Base-by-base conservation (phyloP, 2,113 vertebrate species). In the Paedocypris sp. region DNA sequence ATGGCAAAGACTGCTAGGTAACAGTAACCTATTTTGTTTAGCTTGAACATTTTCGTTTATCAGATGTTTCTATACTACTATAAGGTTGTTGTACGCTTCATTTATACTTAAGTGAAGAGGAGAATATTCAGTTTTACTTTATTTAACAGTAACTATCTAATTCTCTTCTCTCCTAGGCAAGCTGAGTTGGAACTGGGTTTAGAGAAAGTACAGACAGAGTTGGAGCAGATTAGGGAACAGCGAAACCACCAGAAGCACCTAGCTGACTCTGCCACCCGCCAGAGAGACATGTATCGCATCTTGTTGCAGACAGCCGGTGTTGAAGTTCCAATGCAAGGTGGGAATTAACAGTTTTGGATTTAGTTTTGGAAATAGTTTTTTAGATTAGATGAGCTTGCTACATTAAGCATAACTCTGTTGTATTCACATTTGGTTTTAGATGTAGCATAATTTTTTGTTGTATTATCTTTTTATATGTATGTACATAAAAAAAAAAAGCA, bases 211-310 rank as follows among this genome's bases (percentile, higher is more conserved):
- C 71, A 90, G 22, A 68, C 61, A 38, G 92, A 98, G 66, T 45
- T 90, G 1, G 90, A 90, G 60, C 89, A 89, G 47, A 78, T 94
- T 15, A 87, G 79, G 29, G 90, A 94, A 45, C 87, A 91, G 0
- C 88, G 86, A 20, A 89, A 88, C 16, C 92, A 93, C 70, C 95
- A 94, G 58, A 82, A 90, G 75, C 90, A 92, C 66, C 84, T 98
- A 4, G 86, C 92, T 0, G 92, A 98, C 69, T 98, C 94, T 16
- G 85, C 82, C 26, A 86, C 86, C 46, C 86, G 94, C 26, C 95
- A 98, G 78, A 88, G 94, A 45, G 94, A 98, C 67, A 96, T 98
- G 95, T 98, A 89, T 75, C 91, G 92, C 29, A 88, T 91, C 23
- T 72, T 98, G 72, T 68, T 98, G 67, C 94, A 98, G 70, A 92